A percentile compares a stretch with the other conserved stretches of the same genome.
Conservation (phyloP, 2,797 vertebrate genomes). For the Orientallactaga sibirica region DNA sequence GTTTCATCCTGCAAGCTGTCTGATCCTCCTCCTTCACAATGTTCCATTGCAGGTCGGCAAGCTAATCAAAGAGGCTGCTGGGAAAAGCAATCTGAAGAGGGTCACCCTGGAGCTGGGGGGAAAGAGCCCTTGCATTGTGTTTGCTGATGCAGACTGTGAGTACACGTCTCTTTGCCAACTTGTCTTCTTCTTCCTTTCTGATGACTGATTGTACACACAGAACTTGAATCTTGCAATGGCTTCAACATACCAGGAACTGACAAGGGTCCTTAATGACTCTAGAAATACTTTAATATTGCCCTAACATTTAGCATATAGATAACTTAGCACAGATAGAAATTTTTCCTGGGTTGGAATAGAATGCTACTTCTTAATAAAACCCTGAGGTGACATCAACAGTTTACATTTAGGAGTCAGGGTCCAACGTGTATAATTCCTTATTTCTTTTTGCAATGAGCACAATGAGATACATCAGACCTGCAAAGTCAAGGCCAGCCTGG, state of each 20-base stretch:
- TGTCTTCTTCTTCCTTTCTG: neutral
- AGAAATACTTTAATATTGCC: neutral
- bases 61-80: conserved; percentile 93
- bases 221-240: neutral
- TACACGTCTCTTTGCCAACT: conserved; percentile 60
- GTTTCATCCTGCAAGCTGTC: neutral
- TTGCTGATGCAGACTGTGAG: conserved; percentile 94
- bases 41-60: conserved; percentile 91
- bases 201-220: neutral
- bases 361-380: neutral
- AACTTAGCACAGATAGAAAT: neutral
- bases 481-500: neutral
- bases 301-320: neutral
- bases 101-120: conserved; percentile 94
- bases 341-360: conserved; percentile 10
- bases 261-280: neutral
- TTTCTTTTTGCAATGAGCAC: neutral
- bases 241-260: neutral
- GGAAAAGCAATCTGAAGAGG: conserved; percentile 94
- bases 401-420: neutral
- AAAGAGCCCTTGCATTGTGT: conserved; percentile 94
- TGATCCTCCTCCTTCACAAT: conserved; percentile 47
- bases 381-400: neutral
- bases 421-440: neutral
- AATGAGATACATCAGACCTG: neutral